Percentiles rank a stretch among this genome's conserved stretches.
Evolutionary conservation across 53 echinoderm and acorn worm genomes (phyloP).

Genomic region (Holothuria scabra): DNA sequence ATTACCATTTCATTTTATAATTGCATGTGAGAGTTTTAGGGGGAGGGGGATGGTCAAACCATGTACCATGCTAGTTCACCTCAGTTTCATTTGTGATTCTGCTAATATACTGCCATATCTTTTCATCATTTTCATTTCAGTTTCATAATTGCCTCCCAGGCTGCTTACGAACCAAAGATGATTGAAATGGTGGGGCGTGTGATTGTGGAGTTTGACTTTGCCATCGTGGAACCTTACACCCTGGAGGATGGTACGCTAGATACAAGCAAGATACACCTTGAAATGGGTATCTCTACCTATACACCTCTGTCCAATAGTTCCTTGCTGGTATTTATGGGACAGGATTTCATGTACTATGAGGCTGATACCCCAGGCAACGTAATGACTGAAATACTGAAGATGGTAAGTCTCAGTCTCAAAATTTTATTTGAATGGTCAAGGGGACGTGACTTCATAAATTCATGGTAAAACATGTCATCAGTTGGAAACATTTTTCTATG

Average conservation of each 20-base stretch:
- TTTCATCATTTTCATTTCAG: constrained; percentile 23
- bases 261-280: constrained; percentile 51
- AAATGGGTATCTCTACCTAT: constrained; percentile 68
- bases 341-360: constrained; percentile 49
- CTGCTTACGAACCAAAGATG: constrained; percentile 33
- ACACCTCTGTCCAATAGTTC: constrained; percentile 45
- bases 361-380: constrained; percentile 58
- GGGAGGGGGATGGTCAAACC: too few species aligned
- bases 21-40: too few species aligned
- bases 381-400: constrained; percentile 49
- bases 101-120: background rate
- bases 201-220: constrained; percentile 75
- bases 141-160: constrained; percentile 63
- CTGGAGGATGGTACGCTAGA: constrained; percentile 57
- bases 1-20: constrained; percentile 47
- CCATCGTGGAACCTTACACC: constrained; percentile 63
- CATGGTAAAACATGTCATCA: too few species aligned
- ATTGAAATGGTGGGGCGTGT: constrained; percentile 41
- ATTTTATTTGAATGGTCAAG: background rate
- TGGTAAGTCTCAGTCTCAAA: constrained; percentile 50
- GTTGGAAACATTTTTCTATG: too few species aligned
- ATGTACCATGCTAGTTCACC: too few species aligned
- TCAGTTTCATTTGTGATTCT: too few species aligned
- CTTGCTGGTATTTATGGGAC: constrained; percentile 62
- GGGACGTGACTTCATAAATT: too few species aligned